Conservation (phyloP, 2,113 vertebrate genomes). For the Ptyas mucosa region DNA sequence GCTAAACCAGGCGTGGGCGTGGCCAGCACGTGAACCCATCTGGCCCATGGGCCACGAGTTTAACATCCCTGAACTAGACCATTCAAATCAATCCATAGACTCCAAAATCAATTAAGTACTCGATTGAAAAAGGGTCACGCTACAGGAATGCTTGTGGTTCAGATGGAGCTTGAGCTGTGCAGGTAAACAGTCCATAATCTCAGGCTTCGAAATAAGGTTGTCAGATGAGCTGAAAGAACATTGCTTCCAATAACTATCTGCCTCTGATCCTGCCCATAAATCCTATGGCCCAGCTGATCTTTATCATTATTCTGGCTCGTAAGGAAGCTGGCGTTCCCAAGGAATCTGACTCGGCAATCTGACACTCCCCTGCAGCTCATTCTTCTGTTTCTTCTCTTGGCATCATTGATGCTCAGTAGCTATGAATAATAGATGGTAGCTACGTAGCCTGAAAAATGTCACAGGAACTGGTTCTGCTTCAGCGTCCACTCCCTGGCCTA, state of each 20-base stretch:
- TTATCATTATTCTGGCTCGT: not conserved
- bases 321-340: not conserved
- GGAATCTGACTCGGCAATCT: not conserved
- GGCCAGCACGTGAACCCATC: too few species aligned
- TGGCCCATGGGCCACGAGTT: accelerated
- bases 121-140: not conserved
- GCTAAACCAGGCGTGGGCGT: too few species aligned
- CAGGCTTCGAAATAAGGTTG: not conserved
- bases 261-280: not conserved
- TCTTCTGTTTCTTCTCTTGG: not conserved
- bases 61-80: not conserved
- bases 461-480: not conserved
- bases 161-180: not conserved
- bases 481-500: not conserved
- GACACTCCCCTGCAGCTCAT: not conserved
- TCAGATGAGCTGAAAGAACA: not conserved
- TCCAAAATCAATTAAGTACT: not conserved
- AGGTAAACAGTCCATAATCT: not conserved
- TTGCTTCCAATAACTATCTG: not conserved
- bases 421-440: not conserved
- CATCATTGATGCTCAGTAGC: not conserved
- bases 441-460: not conserved
- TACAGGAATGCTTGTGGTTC: not conserved
- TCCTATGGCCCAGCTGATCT: not conserved
- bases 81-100: not conserved